Evolutionary conservation across 2,888 invertebrate genomes (phyloP).

Genomic region (Phania funesta): DNA sequence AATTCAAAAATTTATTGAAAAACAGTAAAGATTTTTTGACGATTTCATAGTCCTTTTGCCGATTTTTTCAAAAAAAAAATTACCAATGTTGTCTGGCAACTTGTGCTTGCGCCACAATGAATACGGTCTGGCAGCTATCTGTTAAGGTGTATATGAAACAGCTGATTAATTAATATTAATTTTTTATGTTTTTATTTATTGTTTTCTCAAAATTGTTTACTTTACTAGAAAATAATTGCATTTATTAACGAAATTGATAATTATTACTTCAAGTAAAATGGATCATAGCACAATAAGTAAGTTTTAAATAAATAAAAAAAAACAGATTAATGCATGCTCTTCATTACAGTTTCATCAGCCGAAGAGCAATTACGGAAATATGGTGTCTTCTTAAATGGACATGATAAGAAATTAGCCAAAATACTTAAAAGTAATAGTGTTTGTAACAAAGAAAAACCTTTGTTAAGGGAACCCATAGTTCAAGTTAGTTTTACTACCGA

Average conservation of each 20-base stretch:
- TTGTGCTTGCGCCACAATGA: background rate
- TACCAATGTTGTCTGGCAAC: too few species aligned
- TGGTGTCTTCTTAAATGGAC: conserved; percentile 75
- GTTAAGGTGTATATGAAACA: background rate
- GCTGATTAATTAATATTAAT: conserved; percentile 11
- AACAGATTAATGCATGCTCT: background rate
- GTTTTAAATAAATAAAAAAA: conserved; percentile 5
- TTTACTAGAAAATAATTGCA: background rate
- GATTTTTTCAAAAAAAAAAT: too few species aligned
- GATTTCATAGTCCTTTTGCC: too few species aligned
- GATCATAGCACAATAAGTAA: conserved; percentile 67
- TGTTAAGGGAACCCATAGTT: conserved; percentile 69
- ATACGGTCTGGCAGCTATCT: background rate
- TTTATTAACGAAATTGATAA: background rate
- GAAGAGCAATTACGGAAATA: conserved; percentile 77
- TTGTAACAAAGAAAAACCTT: conserved; percentile 45
- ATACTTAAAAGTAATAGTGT: conserved; percentile 68
- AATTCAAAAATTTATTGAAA: too few species aligned
- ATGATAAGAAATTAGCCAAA: conserved; percentile 72
- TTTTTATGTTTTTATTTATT: conserved; percentile 11
- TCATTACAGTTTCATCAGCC: conserved; percentile 72
- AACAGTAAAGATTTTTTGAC: too few species aligned
- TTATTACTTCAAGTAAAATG: conserved; percentile 43
- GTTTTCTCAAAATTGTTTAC: conserved; percentile 3
- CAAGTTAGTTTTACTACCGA: conserved; percentile 70